Conservation (phyloP, 2,888 invertebrate genomes). For the Pogonocherus hispidulus region DNA sequence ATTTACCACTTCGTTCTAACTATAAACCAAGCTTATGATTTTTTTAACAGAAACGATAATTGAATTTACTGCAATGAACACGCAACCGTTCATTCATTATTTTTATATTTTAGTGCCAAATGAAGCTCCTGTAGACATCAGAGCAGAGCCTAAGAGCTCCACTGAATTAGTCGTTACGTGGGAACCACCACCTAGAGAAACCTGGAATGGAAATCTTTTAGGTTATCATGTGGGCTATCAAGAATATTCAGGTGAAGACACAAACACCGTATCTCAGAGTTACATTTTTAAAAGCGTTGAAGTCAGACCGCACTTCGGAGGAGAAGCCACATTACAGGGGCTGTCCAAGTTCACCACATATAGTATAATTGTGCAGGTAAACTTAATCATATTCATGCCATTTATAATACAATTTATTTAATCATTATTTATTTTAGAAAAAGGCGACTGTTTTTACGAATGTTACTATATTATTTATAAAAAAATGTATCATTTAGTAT, state of each 20-base stretch:
- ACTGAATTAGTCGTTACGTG: conserved; percentile 87
- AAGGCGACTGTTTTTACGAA: too few species aligned
- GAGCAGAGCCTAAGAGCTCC: conserved; percentile 87
- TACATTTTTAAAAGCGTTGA: conserved; percentile 85
- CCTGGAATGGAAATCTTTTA: conserved; percentile 89
- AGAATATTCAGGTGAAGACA: conserved; percentile 70
- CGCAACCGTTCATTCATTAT: too few species aligned
- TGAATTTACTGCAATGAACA: too few species aligned
- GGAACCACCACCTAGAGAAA: conserved; percentile 88
- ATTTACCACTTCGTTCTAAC: too few species aligned
- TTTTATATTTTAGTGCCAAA: conserved; percentile 82
- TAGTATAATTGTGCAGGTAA: conserved; percentile 84
- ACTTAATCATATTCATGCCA: too few species aligned
- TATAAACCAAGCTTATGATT: too few species aligned
- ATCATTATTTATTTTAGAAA: too few species aligned
- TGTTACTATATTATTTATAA: too few species aligned
- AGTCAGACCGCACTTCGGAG: conserved; percentile 79
- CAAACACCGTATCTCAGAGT: conserved; percentile 65
- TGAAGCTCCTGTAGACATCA: conserved; percentile 85
- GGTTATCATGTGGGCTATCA: conserved; percentile 92
- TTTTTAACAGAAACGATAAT: too few species aligned
- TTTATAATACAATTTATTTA: too few species aligned
- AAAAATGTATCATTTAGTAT: too few species aligned
- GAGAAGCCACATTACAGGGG: conserved; percentile 78
- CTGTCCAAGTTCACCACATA: conserved; percentile 85